Evolutionary conservation across 2,888 invertebrate species (phyloP), one percentile per base, ranked within the genome.

Genomic region (Petrolisthes manimaculis): DNA sequence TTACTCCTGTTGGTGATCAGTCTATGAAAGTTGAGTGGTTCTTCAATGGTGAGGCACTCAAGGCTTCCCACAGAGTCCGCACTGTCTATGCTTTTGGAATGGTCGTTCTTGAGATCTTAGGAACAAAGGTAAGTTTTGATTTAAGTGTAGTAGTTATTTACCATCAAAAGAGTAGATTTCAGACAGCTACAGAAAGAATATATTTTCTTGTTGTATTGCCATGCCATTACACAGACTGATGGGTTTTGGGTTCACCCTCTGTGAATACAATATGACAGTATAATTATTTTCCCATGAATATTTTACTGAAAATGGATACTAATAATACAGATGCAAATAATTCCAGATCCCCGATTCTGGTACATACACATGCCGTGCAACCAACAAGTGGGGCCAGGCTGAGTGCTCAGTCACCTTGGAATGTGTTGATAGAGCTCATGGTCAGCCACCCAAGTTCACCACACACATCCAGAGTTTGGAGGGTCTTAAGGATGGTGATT

Each of bases 81-180:
- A 98, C 98, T 14, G 97, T 98, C 18, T 97, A 98, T 93, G 99
- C 99, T 21, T 99, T 99, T 93, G 99, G 99, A 86, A 98, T 98
- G 96, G 98, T 98, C 51, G 97, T 98, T 77, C 94, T 99, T 75
- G 99, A 99, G 94, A 97, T 99, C 92, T 94, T 97, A 37, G 99
- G 98, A 90, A 97, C 97, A 0, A 97, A 89, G 88, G 89, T 89
- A 6, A 85, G 85, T 82, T 78, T 37, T 5, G 55, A 37, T 37
- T 37, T 37, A 37, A n/a, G 12, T 56, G 9, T 3, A 21, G 18
- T 4, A 61, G 12, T 81, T 4, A 61, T 37, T 21, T 80, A 51
- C 5, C 67, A 54, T 24, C 4, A 5, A 69, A 6, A 69, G 8
- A 4, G 21, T 79, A n/a, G 37, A 51, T 2, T 55, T 21, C 21